Conservation (phyloP, 2,797 vertebrate genomes). For the Acrossocheilus fasciatus region DNA sequence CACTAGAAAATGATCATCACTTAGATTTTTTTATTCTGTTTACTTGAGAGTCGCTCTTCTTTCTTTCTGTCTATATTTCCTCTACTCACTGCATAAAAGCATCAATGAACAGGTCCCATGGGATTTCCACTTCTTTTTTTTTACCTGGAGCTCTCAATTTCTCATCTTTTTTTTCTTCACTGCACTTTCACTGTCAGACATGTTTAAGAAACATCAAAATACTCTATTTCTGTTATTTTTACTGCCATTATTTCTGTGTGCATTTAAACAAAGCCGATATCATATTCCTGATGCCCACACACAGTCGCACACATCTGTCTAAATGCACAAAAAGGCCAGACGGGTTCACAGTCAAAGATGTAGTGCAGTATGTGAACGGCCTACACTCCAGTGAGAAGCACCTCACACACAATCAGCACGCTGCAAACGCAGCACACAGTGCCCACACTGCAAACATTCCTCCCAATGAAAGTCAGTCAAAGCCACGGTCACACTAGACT, state of each 20-base stretch:
- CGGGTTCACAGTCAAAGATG: slow-evolving; percentile 32
- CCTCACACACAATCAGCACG: slow-evolving; percentile 15
- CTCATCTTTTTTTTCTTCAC: not conserved
- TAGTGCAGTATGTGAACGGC: slow-evolving; percentile 9
- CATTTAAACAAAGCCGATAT: slow-evolving; percentile 2
- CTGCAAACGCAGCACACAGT: slow-evolving; percentile 6
- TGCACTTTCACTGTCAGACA: not conserved
- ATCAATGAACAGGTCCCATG: slow-evolving; percentile 34
- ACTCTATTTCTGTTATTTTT: slow-evolving; percentile 17
- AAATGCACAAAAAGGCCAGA: slow-evolving; percentile 37
- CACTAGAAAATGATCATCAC: slow-evolving; percentile 11
- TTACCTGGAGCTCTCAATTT: not conserved
- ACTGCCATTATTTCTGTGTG: not conserved
- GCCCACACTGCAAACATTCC: slow-evolving; percentile 8
- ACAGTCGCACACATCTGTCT: slow-evolving; percentile 1
- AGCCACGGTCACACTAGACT: not conserved
- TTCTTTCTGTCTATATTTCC: not conserved
- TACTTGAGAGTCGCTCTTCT: not conserved
- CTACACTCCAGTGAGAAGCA: slow-evolving; percentile 15
- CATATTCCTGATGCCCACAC: not conserved
- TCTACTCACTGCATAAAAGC: not conserved
- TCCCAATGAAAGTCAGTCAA: not conserved
- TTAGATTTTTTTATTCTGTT: not conserved
- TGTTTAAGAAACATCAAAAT: slow-evolving; percentile 9
- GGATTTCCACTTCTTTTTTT: slow-evolving; percentile 12